Base-by-base conservation (phyloP, 2,797 vertebrate genomes). In the Acomys russatus region DNA sequence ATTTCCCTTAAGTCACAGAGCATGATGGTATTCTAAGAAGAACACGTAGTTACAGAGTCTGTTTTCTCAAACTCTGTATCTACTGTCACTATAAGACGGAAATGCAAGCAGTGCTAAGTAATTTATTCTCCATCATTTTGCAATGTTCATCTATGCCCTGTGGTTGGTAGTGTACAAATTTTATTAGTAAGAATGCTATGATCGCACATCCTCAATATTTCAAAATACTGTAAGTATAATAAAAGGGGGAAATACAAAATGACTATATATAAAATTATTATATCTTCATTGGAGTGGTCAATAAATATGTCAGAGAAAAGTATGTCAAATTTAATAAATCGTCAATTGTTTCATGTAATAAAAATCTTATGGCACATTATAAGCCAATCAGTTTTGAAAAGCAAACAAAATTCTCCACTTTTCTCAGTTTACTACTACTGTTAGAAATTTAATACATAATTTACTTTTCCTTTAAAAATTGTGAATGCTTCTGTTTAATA, bases 211-310 rank as follows among this genome's bases (percentile, higher is more conserved):
- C 22, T 86, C 44, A 56, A 93, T 84, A 88, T 23, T 15, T 80
- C 18, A 88, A 8, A 20, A 61, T 22, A 63, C 38, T 84, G 63
- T 38, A 80, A 1, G 14, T 63, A 35, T 74, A 61, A 87, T 11
- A 86, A 90, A 61, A 0, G 56, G n/a, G 23, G 38, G 83, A 91
- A 78, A 86, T 54, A 87, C 68, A 78, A 92, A 96, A 87, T 74
- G 33, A 76, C 3, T 56, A 6, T 12, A 68, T 23, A 0, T 22
- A 87, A 78, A 88, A 79, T 66, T n/a, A 56, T 17, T 56, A 0
- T 89, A 85, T 82, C 87, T 10, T 93, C 59, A 64, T 86, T 68
- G 33, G 78, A 86, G 22, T 84, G 44, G n/a, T 66, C 9, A 71
- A 11, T 10, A 93, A 80, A 6, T 22, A 38, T 76, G 8, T 56